Evolutionary conservation across 2,888 invertebrate genomes (phyloP), one percentile per base, ranked within the genome.

Genomic region (Galerucella pusilla): DNA sequence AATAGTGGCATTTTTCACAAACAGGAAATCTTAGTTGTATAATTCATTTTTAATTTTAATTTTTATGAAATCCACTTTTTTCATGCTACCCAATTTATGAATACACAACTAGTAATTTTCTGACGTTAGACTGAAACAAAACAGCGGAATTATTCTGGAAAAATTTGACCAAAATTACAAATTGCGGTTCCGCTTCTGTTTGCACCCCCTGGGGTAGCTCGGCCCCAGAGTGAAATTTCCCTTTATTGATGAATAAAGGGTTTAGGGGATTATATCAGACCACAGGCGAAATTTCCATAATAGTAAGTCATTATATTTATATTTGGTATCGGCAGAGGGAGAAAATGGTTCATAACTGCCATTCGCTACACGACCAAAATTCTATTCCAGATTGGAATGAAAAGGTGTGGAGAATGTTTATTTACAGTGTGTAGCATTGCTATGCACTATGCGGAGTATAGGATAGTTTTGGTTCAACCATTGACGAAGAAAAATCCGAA

Each of bases 221-320:
- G 61, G 61, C 35, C 28, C 59, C 16, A 59, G 59, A 59, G 59
- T 20, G 16, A 59, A 16, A 59, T 59, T 5, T 59, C 16, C 9
- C 35, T 61, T 35, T 35, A 61, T 61, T 61, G 61, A 35, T 61
- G 61, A 35, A 61, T 61, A 35, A 61, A 61, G 61, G 61, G 35
- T 61, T 61, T 9, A 35, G 35, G 61, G 61, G 61, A 61, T 61
- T 61, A 61, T 61, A 35, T 61, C 28, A 5, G 9, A 35, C 61
- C 61, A 28, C 59, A 20, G 16, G 10, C 61, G 14, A 9, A 6
- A 61, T 61, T 61, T 61, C 28, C 61, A 61, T 61, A 61, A 61
- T 61, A 12, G 28, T 35, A 16, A 4, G 28, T 61, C 35, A 35
- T 61, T 16, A 20, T 57, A 57, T 61, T 60, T 25, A 61, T 42